Evolutionary conservation across 2,113 vertebrate genomes (phyloP), one percentile per base, ranked within the genome.

Genomic region (Halichoeres trimaculatus): DNA sequence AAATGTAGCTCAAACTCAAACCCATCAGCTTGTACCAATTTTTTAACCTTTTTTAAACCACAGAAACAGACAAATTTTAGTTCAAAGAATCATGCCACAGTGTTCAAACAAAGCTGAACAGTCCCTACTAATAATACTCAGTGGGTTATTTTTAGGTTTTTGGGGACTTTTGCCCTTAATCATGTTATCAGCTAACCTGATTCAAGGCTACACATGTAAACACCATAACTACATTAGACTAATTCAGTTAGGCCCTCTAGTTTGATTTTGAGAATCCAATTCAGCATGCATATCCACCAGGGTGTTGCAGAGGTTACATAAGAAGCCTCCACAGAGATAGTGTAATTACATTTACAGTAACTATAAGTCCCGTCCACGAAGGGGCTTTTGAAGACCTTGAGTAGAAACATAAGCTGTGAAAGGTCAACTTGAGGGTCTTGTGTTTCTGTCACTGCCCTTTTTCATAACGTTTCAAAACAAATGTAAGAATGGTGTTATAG

Each of bases 141-240:
- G 11, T 48, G 45, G 8, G 9, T n/a, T 74, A 30, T 50, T 22
- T 73, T 20, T 54, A 16, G 45, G 35, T 17, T 34, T 16, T 5
- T 9, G 19, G 30, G 13, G 23, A 48, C 38, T 47, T 69, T 13
- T 38, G 14, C 51, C 48, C 34, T 30, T 58, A 35, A 43, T 14
- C 14, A 52, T 1, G 3, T 61, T 13, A 62, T 53, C 19, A 53
- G 24, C 48, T 41, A 57, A 58, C 43, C 14, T 38, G 48, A 52
- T 50, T 61, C 53, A 17, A 54, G 51, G 19, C 36, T 10, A 41
- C 1, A 43, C n/a, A 24, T 61, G 30, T 10, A 56, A 69, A 70
- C 41, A 62, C 22, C 23, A 56, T 26, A 20, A 58, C 52, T 59
- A 4, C 1, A 26, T 70, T 22, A 52, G 17, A 47, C 20, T 43